Evolutionary conservation across 2,113 vertebrate genomes (phyloP).

Genomic region (Trachemys scripta): DNA sequence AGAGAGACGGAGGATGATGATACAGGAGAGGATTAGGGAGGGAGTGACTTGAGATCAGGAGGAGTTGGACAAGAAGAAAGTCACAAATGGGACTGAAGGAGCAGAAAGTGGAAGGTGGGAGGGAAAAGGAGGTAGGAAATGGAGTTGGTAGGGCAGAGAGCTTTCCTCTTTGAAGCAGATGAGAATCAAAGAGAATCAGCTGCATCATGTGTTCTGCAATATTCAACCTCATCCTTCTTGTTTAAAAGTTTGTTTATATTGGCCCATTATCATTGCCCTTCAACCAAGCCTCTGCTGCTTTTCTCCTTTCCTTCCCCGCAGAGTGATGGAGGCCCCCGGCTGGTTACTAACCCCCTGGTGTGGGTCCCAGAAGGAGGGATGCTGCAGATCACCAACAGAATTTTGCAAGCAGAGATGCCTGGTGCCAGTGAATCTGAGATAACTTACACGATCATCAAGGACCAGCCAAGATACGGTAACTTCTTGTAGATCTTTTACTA

Average conservation of each 20-base stretch:
- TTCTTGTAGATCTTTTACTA: not conserved
- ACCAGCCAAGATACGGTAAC: constrained; percentile 87
- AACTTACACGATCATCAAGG: constrained; percentile 85
- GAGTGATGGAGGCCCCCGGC: constrained; percentile 73
- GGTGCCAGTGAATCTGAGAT: constrained; percentile 83
- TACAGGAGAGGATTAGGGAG: not conserved
- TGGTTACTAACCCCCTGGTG: constrained; percentile 83
- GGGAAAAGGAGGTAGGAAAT: not conserved
- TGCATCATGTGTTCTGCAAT: not conserved
- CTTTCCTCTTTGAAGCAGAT: not conserved
- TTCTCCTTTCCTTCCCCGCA: constrained; percentile 48
- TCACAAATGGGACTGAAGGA: not conserved
- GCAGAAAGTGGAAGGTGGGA: not conserved
- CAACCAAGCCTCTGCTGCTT: not conserved
- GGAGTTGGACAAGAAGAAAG: not conserved
- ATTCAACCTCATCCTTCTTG: not conserved
- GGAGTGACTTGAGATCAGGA: not conserved
- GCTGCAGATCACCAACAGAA: constrained; percentile 89
- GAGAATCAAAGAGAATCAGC: accelerated
- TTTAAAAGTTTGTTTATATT: not conserved
- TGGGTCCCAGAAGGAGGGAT: constrained; percentile 96
- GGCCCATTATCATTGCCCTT: accelerated
- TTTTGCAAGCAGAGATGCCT: constrained; percentile 82
- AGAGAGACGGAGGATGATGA: not conserved
- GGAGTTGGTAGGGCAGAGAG: not conserved